Base-by-base conservation (phyloP, 2,888 invertebrate species). In the Galerucella calmariensis region DNA sequence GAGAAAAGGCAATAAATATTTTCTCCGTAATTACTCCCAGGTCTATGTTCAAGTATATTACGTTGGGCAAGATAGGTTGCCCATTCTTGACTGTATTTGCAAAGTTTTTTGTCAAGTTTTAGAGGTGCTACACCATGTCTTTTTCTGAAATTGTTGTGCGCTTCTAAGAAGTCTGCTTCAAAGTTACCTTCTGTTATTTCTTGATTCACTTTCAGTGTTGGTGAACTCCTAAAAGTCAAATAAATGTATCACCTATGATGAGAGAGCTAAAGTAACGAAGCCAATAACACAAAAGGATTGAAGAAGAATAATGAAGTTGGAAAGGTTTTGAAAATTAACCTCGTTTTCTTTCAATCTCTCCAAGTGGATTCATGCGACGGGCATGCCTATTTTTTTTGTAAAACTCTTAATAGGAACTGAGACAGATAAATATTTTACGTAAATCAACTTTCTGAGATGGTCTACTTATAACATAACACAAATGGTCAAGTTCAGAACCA, bases 1-100 rank as follows among this genome's bases (percentile, higher is more conserved):
- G 94, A 93, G 90, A 92, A 92, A 81, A 93, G 91, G 83, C 92
- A 92, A 85, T 92, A 96, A 74, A 96, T 91, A 84, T 96, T 96
- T 85, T 96, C 96, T 0, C 96, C 96, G 83, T 95, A 94, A 51
- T 92, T 92, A 77, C 92, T 92, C 80, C 94, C 92, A 56, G 92
- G 91, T 70, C 95, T 91, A 84, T 96, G 95, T 79, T 94, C 91
- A 81, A 95, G 88, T 77, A 88, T 88, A 44, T 93, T 93, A 80
- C 88, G 91, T 58, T 89, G 90, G 0, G 92, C 92, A 72, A 95
- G 85, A 41, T 90, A 90, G 80, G 91, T 90, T 0, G 94, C 93
- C 94, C 94, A 94, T 81, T 93, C 92, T 78, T 92, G 91, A 56
- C 93, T 92, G 82, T 92, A 91, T 82, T 90, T 90, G 81, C 91